Conservation (phyloP, 2,797 vertebrate genomes). For the Lagodon rhomboides region DNA sequence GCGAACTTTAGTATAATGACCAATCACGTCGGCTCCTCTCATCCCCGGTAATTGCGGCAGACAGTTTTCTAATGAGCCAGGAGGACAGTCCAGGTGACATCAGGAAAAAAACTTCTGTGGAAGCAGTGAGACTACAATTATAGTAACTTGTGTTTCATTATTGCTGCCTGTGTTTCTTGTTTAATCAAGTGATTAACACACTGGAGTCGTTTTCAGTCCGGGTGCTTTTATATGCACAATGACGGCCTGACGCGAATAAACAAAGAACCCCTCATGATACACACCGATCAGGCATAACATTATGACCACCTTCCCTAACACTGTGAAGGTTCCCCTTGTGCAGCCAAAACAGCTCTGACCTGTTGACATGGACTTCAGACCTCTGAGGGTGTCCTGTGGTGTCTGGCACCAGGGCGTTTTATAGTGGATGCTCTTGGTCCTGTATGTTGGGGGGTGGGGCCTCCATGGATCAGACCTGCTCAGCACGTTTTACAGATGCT, state of each 20-base stretch:
- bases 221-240: neutral
- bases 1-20: conserved; percentile 23
- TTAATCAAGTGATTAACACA: conserved; percentile 48
- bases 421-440: too few relatives aligned
- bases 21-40: conserved; percentile 42
- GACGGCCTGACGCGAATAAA: neutral
- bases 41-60: conserved; percentile 53
- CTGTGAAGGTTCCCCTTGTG: too few relatives aligned
- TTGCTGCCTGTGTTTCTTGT: conserved; percentile 33
- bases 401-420: too few relatives aligned
- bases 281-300: too few relatives aligned
- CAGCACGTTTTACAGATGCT: too few relatives aligned
- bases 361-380: too few relatives aligned
- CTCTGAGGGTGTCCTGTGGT: too few relatives aligned
- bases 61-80: conserved; percentile 64
- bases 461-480: too few relatives aligned
- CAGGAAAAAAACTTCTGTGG: conserved; percentile 40
- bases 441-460: too few relatives aligned
- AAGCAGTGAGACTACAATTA: conserved; percentile 46
- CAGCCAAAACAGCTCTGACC: too few relatives aligned
- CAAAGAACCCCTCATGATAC: neutral
- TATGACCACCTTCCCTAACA: too few relatives aligned
- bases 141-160: conserved; percentile 57
- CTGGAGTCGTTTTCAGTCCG: neutral
- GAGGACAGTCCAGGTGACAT: conserved; percentile 49